These are phyloP conservation scores for Syrphus vitripennis DNA, from an alignment of 2,888 invertebrate genomes.

Conservation along the genomic window DNA sequence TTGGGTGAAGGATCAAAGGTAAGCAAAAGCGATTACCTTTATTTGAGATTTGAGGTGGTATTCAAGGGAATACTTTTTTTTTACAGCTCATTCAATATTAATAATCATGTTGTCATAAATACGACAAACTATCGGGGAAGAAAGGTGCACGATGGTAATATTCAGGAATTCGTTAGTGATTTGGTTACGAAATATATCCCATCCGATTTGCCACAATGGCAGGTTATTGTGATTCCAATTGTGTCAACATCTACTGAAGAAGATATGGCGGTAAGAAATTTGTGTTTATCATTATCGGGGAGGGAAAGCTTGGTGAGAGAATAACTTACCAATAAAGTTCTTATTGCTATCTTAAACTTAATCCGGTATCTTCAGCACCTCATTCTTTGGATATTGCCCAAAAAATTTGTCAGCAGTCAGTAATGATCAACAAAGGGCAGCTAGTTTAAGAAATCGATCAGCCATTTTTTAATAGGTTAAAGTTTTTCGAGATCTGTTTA, in stretches of 20 bases:
- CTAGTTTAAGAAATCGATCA: too few relatives aligned
- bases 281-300: neutral
- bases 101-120: conserved; percentile 87
- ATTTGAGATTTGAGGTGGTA: neutral
- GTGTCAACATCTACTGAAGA: conserved; percentile 46
- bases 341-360: neutral
- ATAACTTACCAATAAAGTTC: neutral
- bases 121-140: conserved; percentile 86
- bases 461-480: too few relatives aligned
- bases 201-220: conserved; percentile 89
- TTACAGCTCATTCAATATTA: conserved; percentile 81
- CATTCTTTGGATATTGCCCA: too few relatives aligned
- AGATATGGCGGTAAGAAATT: conserved; percentile 51
- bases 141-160: conserved; percentile 86
- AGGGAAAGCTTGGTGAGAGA: neutral
- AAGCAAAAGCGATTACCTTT: neutral
- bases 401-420: too few relatives aligned
- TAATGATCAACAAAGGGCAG: too few relatives aligned
- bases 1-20: conserved; percentile 83
- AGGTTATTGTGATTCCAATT: conserved; percentile 87
- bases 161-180: conserved; percentile 91
- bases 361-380: too few relatives aligned
- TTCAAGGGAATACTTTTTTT: neutral
- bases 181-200: conserved; percentile 90
- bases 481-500: too few relatives aligned